phyloP scores from a whole-genome alignment of 2,797 vertebrate genomes.

The Epinephelus coioides region DNA sequence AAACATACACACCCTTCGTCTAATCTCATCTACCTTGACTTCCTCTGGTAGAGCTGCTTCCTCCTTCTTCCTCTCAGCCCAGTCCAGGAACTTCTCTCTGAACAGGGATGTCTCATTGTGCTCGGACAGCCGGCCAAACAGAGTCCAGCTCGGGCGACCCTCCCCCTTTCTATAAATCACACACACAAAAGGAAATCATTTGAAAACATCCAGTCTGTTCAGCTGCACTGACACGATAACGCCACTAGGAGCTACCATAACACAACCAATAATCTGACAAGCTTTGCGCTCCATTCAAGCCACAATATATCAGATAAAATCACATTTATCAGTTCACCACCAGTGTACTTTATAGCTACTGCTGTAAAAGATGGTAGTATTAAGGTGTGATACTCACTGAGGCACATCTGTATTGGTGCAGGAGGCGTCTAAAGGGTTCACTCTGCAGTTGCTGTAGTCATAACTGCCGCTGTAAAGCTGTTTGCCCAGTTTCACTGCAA shows the following conservation, averaged over 20 bases:
- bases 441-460: slow-evolving; percentile 86
- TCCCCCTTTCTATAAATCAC: slow-evolving; percentile 80
- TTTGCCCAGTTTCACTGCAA: slow-evolving; percentile 87
- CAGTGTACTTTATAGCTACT: background rate
- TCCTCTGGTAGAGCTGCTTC: slow-evolving; percentile 77
- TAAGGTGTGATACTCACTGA: slow-evolving; percentile 76
- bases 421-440: slow-evolving; percentile 85
- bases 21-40: slow-evolving; percentile 76
- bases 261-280: slow-evolving; percentile 18
- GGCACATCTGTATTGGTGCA: slow-evolving; percentile 75
- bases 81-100: slow-evolving; percentile 90
- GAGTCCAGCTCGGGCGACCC: slow-evolving; percentile 85
- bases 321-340: background rate
- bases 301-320: background rate
- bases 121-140: slow-evolving; percentile 88
- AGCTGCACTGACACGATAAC: slow-evolving; percentile 34
- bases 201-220: background rate
- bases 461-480: slow-evolving; percentile 86
- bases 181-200: slow-evolving; percentile 10
- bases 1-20: background rate
- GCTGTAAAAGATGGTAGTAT: background rate
- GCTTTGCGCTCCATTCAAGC: background rate
- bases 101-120: slow-evolving; percentile 90
- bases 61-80: slow-evolving; percentile 87
- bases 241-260: slow-evolving; percentile 73